Evolutionary conservation across 2,797 vertebrate genomes (phyloP).

Genomic region (Petrocephalus sullivani): DNA sequence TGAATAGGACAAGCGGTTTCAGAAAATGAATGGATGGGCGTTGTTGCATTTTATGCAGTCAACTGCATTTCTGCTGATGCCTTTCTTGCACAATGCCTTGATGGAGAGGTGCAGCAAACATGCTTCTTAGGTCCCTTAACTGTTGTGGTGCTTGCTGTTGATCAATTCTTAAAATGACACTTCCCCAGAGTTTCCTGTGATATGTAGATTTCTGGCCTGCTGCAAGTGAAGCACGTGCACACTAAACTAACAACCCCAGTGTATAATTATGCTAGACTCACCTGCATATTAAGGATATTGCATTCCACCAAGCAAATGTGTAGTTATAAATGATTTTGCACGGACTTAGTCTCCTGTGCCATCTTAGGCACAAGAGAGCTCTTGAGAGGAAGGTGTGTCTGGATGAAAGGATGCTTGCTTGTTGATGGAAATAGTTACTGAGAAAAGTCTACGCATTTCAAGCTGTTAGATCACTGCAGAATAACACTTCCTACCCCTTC

Average conservation of each 20-base stretch:
- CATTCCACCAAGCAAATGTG: neutral
- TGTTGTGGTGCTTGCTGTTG: neutral
- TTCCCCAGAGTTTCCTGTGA: neutral
- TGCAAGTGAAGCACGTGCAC: neutral
- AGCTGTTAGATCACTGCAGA: neutral
- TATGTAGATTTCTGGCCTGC: neutral
- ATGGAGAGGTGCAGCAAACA: neutral
- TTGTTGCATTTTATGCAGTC: neutral
- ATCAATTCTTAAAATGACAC: neutral
- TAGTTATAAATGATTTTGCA: neutral
- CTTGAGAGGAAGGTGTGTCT: neutral
- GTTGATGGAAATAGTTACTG: neutral
- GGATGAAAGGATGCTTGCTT: neutral
- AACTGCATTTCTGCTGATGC: neutral
- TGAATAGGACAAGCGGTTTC: too few relatives aligned
- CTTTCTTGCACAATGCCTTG: neutral
- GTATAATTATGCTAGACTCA: neutral
- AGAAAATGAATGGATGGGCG: too few relatives aligned
- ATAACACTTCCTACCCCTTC: neutral
- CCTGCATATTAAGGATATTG: neutral
- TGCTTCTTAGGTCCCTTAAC: neutral
- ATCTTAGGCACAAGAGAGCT: neutral
- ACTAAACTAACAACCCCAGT: neutral
- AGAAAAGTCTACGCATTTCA: constrained; percentile 19
- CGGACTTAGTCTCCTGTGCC: neutral